Base-by-base conservation (phyloP, 64 coral and sea anemone genomes). In the Montipora efflorescens region DNA sequence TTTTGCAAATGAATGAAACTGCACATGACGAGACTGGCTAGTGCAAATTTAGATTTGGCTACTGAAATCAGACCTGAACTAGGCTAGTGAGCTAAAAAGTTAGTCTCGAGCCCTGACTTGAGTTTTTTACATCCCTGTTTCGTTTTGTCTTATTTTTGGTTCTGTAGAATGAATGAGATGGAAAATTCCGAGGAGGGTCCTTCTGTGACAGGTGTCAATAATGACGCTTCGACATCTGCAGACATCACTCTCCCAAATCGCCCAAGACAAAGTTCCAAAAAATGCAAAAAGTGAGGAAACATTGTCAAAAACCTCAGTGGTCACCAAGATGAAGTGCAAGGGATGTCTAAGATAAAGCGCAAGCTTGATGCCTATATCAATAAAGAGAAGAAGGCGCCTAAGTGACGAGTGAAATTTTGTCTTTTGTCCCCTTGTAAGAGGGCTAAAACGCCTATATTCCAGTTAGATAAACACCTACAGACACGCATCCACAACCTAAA, bases 401-500 rank as follows among this genome's bases (percentile, higher is more conserved):
- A 90, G 52, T 51, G 76, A 28, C 12, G 28, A 48, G 43, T 80
- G 66, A 90, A 90, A 69, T 90, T 90, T n/a, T 90, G 77, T 67
- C 89, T 62, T 45, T 67, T 81, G 58, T 55, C 52, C 52, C 3
- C 52, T 7, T 5, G 88, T 79, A 90, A 90, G 51, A 61, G 51
- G 61, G 22, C 47, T 20, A 64, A 58, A 62, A 77, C 12, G 51
- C 69, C 71, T 64, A 52, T 76, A 61, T 80, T 90, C 66, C 77
- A 90, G 76, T 61, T 90, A 51, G 8, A 90, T 62, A 79, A 90
- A 47, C 89, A 90, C 22, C 59, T 90, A 15, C 89, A 90, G 59
- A 77, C 76, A 48, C 21, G 75, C 50, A 91, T 81, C 47, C 78
- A 91, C 75, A 79, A 20, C 13, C 22, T 81, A 21, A 81, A 91